Percentiles rank a stretch among this genome's conserved stretches.
phyloP scores from a whole-genome alignment of 2,113 vertebrate species.

The Picathartes gymnocephalus region DNA sequence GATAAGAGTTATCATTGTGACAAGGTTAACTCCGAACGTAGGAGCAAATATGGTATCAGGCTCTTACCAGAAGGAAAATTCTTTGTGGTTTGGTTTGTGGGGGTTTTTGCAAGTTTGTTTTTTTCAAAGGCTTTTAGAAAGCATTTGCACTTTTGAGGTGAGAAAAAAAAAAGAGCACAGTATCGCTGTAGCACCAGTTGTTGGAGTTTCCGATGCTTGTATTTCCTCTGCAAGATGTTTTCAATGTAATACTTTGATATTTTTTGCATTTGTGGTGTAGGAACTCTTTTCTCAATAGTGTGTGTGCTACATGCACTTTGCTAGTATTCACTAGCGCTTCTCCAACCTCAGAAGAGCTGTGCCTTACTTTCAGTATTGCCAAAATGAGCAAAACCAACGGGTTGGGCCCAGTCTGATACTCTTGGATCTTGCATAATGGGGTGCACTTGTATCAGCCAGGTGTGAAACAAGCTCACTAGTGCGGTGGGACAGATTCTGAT shows the following conservation, averaged over 20 bases:
- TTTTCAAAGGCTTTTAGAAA: background rate
- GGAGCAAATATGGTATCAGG: background rate
- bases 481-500: background rate
- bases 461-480: background rate
- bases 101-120: background rate
- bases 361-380: background rate
- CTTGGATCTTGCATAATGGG: background rate
- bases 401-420: background rate
- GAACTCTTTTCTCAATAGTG: background rate
- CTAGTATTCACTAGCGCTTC: background rate
- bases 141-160: background rate
- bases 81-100: background rate
- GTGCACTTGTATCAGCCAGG: background rate
- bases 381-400: background rate
- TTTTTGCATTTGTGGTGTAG: background rate
- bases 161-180: background rate
- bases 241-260: background rate
- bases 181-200: background rate
- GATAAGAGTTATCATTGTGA: background rate
- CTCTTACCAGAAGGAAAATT: background rate
- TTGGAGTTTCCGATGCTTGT: background rate
- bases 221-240: slow-evolving; percentile 11
- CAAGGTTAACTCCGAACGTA: background rate
- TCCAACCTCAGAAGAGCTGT: background rate
- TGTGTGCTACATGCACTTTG: background rate